Evolutionary conservation across 2,113 vertebrate species (phyloP), one percentile per base, ranked within the genome.

Genomic region (Cyanistes caeruleus): DNA sequence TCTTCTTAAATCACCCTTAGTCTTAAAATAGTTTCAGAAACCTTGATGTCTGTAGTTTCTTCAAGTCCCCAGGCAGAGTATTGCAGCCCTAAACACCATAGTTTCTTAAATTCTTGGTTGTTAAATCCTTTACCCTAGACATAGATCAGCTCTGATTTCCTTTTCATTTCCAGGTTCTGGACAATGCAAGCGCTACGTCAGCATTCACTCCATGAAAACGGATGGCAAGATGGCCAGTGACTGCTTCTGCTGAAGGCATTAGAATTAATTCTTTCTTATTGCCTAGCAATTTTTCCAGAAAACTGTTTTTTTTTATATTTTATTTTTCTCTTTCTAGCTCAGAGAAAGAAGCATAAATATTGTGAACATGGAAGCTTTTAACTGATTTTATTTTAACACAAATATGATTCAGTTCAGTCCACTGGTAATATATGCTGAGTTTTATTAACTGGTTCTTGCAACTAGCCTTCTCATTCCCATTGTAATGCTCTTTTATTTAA

Each of bases 361-460:
- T 60, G 90, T 56, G 27, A 77, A 72, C 21, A 39, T 23, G 30
- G 48, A 95, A 81, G 10, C 11, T 90, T 95, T 94, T 30, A 92
- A 77, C 49, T 49, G 56, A 14, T 83, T 87, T 90, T 72, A 39
- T 92, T 80, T 94, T 89, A 48, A 53, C 44, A 28, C 69, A 76
- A 35, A 1, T 62, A 43, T 87, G 62, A 80, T 85, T 95, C 51
- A 83, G 18, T 89, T 93, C 55, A 84, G 44, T 84, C 67, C 56
- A 81, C 22, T 68, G 51, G 23, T 51, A 76, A 86, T 70, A 43
- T 44, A 49, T 62, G n/a, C 31, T 87, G 30, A 51, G 15, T 89
- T 96, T 94, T 84, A 83, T 88, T 95, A 93, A 91, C 62, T 94
- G 37, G 3, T 73, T 90, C 62, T 69, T 91, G 68, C 53, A 91